Conservation (phyloP, 23 tunicate species). For the Ciona savignyi region DNA sequence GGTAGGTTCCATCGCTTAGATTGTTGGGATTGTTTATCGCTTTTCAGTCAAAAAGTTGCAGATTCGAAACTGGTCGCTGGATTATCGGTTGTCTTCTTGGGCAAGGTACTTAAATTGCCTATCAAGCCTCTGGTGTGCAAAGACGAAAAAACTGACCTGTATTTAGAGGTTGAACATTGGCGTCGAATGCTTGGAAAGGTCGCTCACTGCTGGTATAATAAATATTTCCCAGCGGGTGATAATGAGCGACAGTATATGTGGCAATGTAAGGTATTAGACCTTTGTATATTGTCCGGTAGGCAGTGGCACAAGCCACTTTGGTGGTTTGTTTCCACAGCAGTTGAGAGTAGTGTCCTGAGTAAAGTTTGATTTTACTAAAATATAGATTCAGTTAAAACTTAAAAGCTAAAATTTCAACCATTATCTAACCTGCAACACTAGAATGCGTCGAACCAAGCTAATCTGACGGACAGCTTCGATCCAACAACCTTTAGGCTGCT, state of each 20-base stretch:
- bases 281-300: constrained; percentile 3
- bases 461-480: background rate
- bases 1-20: no score
- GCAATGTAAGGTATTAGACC: constrained; percentile 17
- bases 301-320: constrained; percentile 67
- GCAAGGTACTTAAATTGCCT: no score
- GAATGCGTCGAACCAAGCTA: no score
- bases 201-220: constrained; percentile 4
- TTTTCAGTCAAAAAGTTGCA: no score
- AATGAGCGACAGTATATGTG: constrained; percentile 80
- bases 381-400: background rate
- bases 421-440: no score
- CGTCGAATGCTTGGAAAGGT: background rate
- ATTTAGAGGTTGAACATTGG: background rate
- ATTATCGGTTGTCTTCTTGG: no score
- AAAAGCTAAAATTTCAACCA: background rate
- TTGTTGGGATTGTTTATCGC: no score
- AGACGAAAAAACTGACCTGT: background rate
- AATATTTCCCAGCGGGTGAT: constrained; percentile 79
- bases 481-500: background rate
- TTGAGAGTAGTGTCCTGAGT: constrained; percentile 84
- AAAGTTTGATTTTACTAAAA: background rate
- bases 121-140: no score
- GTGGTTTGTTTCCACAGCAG: constrained; percentile 82
- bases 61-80: no score